Evolutionary conservation across 2,113 vertebrate genomes (phyloP), one percentile per base, ranked within the genome.

Genomic region (Zapornia atra): DNA sequence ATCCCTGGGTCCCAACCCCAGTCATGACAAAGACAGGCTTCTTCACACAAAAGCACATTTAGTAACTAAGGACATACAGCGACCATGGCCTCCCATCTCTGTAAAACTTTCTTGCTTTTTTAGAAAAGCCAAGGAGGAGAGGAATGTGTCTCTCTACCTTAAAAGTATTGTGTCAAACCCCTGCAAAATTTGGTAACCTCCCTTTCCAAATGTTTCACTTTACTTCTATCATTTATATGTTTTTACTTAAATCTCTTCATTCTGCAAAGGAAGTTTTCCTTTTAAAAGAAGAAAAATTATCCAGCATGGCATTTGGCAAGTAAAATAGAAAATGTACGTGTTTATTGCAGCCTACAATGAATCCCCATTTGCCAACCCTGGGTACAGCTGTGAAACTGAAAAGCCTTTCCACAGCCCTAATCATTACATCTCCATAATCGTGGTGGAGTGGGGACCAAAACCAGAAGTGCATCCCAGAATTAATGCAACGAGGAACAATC

Each of bases 321-420:
- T 76, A 76, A 84, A 88, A 95, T 29, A 60, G 15, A 44, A 76
- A 94, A 91, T 72, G 48, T 56, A 44, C 3, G 66, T 53, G 26
- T 87, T 90, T 79, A 76, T 24, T 81, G 36, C 40, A 63, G 24
- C 28, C 31, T 91, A 76, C 91, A 86, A 78, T 44, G 26, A 73
- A 61, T 82, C 22, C 15, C 15, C 44, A 6, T 64, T 76, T 88
- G 82, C 70, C 75, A 96, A 5, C 26, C 46, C 34, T 57, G 51
- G 54, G 29, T 90, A 60, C 82, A 93, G 85, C 85, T 96, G 85
- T 40, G 75, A 64, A 94, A 87, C 66, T 69, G 20, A 82, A 82
- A 93, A 72, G 38, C 38, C 53, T 68, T 90, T 85, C 73, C 78
- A 64, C 6, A 56, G 64, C 38, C 20, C 42, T 80, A 92, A 83